Evolutionary conservation across 2,113 vertebrate genomes (phyloP).

Genomic region (Zingel zingel): DNA sequence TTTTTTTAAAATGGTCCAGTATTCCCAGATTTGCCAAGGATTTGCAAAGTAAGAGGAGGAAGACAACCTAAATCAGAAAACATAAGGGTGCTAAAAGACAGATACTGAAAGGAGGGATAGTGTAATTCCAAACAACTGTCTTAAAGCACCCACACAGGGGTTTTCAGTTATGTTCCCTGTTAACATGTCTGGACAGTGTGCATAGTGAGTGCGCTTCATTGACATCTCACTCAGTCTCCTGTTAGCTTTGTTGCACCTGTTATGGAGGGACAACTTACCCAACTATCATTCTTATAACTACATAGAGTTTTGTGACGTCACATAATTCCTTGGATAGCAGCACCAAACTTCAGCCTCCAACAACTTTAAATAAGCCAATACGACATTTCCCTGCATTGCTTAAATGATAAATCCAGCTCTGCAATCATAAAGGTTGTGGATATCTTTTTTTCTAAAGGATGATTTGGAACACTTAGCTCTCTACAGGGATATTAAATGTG

Average conservation of each 20-base stretch:
- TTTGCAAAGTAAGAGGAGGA: conserved; percentile 16
- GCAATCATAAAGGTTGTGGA: conserved; percentile 8
- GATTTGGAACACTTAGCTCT: conserved; percentile 9
- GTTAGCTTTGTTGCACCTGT: neutral
- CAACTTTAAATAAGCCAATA: conserved; percentile 1
- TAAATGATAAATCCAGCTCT: neutral
- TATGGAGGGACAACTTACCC: neutral
- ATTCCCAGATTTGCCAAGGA: neutral
- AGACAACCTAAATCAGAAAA: neutral
- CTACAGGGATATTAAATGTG: conserved; percentile 6
- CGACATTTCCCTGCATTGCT: neutral
- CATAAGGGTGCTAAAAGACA: neutral
- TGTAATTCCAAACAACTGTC: neutral
- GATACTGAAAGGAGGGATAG: neutral
- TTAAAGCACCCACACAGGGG: neutral
- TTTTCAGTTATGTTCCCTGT: neutral
- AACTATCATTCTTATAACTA: neutral
- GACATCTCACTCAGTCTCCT: neutral
- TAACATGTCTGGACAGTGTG: neutral
- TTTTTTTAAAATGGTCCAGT: neutral
- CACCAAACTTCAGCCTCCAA: neutral
- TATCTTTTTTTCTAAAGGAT: neutral
- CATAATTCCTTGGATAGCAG: neutral
- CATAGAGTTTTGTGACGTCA: neutral
- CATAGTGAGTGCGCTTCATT: neutral